Evolutionary conservation across 2,113 vertebrate species (phyloP), one percentile per base, ranked within the genome.

Genomic region (Gavia stellata): DNA sequence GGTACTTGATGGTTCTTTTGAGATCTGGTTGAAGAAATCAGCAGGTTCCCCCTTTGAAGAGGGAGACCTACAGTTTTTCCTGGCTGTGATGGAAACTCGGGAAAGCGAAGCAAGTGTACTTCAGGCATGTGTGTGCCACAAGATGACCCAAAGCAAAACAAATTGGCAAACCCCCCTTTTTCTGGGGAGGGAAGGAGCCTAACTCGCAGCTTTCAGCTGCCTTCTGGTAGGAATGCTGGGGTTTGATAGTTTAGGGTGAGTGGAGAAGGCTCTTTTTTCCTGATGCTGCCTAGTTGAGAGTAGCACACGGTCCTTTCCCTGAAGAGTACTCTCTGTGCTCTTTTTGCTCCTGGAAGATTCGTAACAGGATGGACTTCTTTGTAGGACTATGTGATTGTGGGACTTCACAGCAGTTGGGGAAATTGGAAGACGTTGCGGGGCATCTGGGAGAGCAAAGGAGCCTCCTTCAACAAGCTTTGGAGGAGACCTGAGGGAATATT

Each of bases 191-290:
- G 24, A 23, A 17, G 71, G 62, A 72, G 44, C 25, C 47, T 29
- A 50, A 7, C 2, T 6, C 1, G 0, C 3, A 10, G 59, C 29
- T 56, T 72, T 38, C 3, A 7, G 10, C 44, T 42, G 44, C 33
- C 14, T 52, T 14, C 33, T 71, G 38, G 47, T 14, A 10, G 83
- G 26, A 63, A 3, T 28, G 17, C 17, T 50, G 62, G 33, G 17
- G 28, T 50, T 40, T 12, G 28, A 4, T 50, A 4, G n/a, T 4
- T 68, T 8, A 10, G 20, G 21, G 15, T 24, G 68, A 66, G 50
- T 18, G 29, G 42, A 23, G 55, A 52, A 45, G 29, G 38, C 19
- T 49, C 13, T 14, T 14, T 42, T 15, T 8, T 5, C 44, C 24
- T 34, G 25, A 8, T 53, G 38, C 31, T 77, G 38, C 31, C 31